A percentile compares a stretch with the other conserved stretches of the same genome.
Conservation (phyloP, 2,888 invertebrate species). For the Beris morrisii region DNA sequence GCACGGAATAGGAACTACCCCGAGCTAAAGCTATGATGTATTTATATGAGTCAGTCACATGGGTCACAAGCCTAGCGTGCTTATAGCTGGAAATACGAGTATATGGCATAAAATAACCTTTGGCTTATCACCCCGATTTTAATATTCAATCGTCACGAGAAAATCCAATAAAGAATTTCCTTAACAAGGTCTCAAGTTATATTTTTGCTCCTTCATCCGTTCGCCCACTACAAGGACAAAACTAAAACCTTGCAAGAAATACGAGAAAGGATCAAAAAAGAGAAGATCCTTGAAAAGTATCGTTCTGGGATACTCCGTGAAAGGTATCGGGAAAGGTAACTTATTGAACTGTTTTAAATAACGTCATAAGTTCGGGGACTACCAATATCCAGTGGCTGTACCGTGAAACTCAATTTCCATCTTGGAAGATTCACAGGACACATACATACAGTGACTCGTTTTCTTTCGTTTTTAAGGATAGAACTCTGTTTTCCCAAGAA, state of each 20-base stretch:
- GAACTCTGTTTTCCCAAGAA: too few relatives aligned
- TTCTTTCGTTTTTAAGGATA: too few relatives aligned
- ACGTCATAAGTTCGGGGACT: slow-evolving; percentile 1
- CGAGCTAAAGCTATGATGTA: too few relatives aligned
- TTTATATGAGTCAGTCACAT: neutral
- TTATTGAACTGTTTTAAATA: slow-evolving; percentile 12
- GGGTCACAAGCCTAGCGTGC: neutral
- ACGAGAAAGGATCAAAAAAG: too few relatives aligned
- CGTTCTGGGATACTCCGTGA: too few relatives aligned
- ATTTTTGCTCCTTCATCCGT: too few relatives aligned
- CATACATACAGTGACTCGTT: neutral
- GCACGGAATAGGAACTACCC: too few relatives aligned
- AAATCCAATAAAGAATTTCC: slow-evolving; percentile 38
- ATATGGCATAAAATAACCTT: slow-evolving; percentile 37
- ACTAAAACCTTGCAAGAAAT: too few relatives aligned
- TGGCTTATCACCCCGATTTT: slow-evolving; percentile 38
- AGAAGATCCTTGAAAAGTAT: too few relatives aligned
- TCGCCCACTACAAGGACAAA: too few relatives aligned
- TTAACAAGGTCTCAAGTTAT: slow-evolving; percentile 30
- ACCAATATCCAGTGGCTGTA: neutral
- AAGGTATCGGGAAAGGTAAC: neutral
- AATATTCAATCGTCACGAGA: slow-evolving; percentile 39
- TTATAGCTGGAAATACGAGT: slow-evolving; percentile 18
- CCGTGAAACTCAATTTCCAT: neutral
- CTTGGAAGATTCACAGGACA: neutral